Evolutionary conservation across 2,888 invertebrate species (phyloP), one percentile per base, ranked within the genome.

Genomic region (Phania funesta): DNA sequence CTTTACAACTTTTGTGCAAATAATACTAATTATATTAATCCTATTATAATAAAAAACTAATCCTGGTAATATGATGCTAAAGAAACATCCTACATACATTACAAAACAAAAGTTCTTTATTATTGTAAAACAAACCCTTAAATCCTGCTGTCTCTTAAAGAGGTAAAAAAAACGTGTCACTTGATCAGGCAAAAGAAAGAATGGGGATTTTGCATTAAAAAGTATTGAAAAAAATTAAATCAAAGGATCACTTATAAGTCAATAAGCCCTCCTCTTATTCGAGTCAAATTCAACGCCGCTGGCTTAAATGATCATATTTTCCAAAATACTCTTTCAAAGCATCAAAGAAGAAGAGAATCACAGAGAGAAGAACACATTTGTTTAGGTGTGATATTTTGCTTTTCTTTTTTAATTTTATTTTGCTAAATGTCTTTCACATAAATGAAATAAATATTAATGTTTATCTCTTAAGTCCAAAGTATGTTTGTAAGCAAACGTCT

Each of bases 311-410:
- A 38, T 38, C 35, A 38, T 38, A n/a, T 38, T 38, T 38, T 48
- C 6, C 22, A 22, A 44, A 44, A 18, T 7, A 44, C 2, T 16
- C 4, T 8, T 8, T n/a, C 13, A 38, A 38, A 13, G 8, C 3
- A 38, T 20, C 8, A 58, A 7, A 67, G 5, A 52, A 5, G 38
- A 35, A 48, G 54, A 54, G 32, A 11, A 50, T 26, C 26, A 32
- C 5, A 2, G 13, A 56, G 13, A 60, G 60, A 38, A 41, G 2
- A 1, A 38, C 32, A 60, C 41, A 67, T 41, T 87, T 75, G 60
- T 67, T 88, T 88, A 88, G 87, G 87, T 87, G 87, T 88, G 87
- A 89, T 87, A 87, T 88, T 89, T 88, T 89, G 86, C 86, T 87
- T 86, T 85, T 86, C 46, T 54, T 22, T 56, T 13, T 54, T 58